Evolutionary conservation across 2,797 vertebrate genomes (phyloP).

Genomic region (Acipenser oxyrinchus): DNA sequence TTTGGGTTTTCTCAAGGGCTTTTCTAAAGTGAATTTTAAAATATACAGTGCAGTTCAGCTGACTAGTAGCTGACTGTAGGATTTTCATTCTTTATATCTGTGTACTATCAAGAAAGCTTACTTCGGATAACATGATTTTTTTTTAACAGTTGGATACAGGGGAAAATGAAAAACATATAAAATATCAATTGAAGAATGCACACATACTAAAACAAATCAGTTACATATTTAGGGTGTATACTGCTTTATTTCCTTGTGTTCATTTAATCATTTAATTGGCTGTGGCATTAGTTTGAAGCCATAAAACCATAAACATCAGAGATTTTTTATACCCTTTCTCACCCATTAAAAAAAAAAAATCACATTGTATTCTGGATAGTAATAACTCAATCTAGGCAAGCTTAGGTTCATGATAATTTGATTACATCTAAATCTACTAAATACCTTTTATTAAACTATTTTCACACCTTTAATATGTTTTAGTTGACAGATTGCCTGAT

Average conservation of each 20-base stretch:
- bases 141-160: constrained; percentile 2
- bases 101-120: no score
- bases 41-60: constrained; percentile 16
- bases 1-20: constrained; percentile 19
- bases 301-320: no score
- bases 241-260: no score
- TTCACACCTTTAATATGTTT: neutral
- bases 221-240: no score
- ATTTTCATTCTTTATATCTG: constrained; percentile 25
- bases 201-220: no score
- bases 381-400: neutral
- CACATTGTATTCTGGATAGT: no score
- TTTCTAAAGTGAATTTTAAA: constrained; percentile 13
- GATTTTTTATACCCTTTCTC: no score
- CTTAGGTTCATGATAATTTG: neutral
- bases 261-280: no score
- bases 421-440: neutral
- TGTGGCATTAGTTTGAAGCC: no score
- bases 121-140: neutral
- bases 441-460: constrained; percentile 1
- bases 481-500: constrained; percentile 27
- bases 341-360: no score
- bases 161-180: neutral
- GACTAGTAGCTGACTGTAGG: constrained; percentile 21
- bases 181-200: neutral